These are phyloP conservation scores for Elymnias hypermnestra DNA, from an alignment of 1,140 invertebrate species.

Conservation along the genomic window DNA sequence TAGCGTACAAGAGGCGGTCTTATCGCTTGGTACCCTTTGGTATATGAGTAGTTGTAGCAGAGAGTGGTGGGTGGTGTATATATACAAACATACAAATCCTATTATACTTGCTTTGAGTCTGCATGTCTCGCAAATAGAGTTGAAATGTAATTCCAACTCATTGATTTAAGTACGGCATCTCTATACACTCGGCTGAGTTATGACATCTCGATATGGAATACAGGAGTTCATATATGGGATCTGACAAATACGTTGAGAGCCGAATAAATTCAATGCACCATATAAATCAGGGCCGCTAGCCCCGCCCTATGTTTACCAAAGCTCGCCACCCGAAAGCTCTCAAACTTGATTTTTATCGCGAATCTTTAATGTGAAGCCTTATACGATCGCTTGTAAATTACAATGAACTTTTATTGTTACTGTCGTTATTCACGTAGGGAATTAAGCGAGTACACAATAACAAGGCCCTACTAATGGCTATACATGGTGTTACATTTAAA, in stretches of 20 bases:
- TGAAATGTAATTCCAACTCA: too few species aligned
- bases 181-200: neutral
- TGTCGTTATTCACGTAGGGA: conserved; percentile 24
- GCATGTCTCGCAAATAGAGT: too few species aligned
- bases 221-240: conserved; percentile 12
- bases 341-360: conserved; percentile 37
- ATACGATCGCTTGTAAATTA: conserved; percentile 41
- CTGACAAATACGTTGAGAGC: conserved; percentile 14
- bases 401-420: conserved; percentile 31
- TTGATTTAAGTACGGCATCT: neutral
- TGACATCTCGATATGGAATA: neutral
- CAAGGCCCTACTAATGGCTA: neutral
- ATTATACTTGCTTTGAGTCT: too few species aligned
- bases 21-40: too few species aligned
- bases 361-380: conserved; percentile 44
- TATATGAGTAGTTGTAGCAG: too few species aligned
- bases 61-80: too few species aligned
- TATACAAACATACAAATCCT: too few species aligned
- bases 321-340: conserved; percentile 19
- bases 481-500: neutral
- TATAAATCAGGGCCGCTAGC: conserved; percentile 19
- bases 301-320: conserved; percentile 14
- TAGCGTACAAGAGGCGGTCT: too few species aligned
- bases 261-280: conserved; percentile 10
- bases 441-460: conserved; percentile 21